phyloP scores from a whole-genome alignment of 2,888 invertebrate species.

The Lasioglossum leucozonium region DNA sequence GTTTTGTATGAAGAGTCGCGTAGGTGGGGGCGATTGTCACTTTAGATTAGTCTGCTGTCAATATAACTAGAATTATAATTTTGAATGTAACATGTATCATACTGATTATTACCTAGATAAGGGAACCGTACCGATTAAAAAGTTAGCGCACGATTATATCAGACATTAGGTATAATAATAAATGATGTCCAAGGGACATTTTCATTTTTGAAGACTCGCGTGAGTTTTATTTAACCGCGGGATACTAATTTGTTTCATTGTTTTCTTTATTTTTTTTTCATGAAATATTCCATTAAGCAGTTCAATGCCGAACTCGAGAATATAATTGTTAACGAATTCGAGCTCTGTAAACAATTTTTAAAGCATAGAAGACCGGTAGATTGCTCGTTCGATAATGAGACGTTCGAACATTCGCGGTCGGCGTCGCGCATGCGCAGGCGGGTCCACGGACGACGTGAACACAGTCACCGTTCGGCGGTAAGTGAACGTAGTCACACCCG shows the following conservation, averaged over 20 bases:
- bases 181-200: slow-evolving; percentile 81
- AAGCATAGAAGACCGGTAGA: not conserved
- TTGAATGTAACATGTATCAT: slow-evolving; percentile 81
- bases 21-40: slow-evolving; percentile 62
- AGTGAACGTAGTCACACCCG: slow-evolving; percentile 35
- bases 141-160: slow-evolving; percentile 81
- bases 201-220: slow-evolving; percentile 78
- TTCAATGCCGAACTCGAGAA: not conserved
- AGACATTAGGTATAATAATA: slow-evolving; percentile 80
- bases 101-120: slow-evolving; percentile 81
- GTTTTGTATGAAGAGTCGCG: slow-evolving; percentile 75
- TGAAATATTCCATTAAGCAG: not conserved
- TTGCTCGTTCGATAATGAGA: not conserved
- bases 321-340: not conserved
- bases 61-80: slow-evolving; percentile 74
- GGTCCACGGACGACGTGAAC: slow-evolving; percentile 33
- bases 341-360: not conserved
- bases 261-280: not conserved
- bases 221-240: slow-evolving; percentile 64
- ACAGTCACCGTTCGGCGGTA: not conserved
- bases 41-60: slow-evolving; percentile 75
- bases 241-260: not conserved
- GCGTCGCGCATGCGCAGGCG: slow-evolving; percentile 29
- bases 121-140: slow-evolving; percentile 75
- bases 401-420: slow-evolving; percentile 19